Conservation (phyloP, 2,797 vertebrate species). For the Molothrus aeneus region DNA sequence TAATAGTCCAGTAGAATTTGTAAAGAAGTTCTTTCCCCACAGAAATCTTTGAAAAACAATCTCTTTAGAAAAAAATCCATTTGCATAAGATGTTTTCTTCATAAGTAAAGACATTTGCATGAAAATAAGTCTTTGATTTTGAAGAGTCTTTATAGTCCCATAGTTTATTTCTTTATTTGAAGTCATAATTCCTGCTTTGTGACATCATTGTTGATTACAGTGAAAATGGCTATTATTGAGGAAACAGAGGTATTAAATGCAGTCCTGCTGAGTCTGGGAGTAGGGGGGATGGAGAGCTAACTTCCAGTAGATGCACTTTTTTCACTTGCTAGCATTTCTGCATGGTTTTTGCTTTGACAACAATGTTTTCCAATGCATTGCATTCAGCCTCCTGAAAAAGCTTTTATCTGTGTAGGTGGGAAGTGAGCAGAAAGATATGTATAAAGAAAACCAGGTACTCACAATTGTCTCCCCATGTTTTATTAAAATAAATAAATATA, state of each 20-base stretch:
- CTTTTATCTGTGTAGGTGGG: background rate
- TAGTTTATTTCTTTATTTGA: constrained; percentile 1
- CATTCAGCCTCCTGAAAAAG: background rate
- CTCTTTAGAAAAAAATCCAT: constrained; percentile 7
- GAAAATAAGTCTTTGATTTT: constrained; percentile 25
- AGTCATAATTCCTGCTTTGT: constrained; percentile 16
- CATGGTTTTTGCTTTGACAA: background rate
- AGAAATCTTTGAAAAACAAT: constrained; percentile 33
- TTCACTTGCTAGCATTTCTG: background rate
- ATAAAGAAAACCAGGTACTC: background rate
- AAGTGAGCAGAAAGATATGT: background rate
- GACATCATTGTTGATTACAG: constrained; percentile 1
- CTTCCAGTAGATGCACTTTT: background rate
- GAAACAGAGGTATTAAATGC: background rate
- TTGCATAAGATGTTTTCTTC: constrained; percentile 2
- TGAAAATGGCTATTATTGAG: background rate
- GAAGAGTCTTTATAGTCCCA: background rate
- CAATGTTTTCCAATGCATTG: background rate
- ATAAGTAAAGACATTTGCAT: constrained; percentile 18
- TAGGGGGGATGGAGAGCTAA: background rate
- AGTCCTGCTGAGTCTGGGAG: background rate
- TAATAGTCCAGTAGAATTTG: background rate
- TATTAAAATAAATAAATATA: background rate
- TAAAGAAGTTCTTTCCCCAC: background rate
- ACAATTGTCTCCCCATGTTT: background rate